These are phyloP conservation scores for Clanis bilineata DNA, from an alignment of 2,888 invertebrate genomes.

Conservation along the genomic window DNA sequence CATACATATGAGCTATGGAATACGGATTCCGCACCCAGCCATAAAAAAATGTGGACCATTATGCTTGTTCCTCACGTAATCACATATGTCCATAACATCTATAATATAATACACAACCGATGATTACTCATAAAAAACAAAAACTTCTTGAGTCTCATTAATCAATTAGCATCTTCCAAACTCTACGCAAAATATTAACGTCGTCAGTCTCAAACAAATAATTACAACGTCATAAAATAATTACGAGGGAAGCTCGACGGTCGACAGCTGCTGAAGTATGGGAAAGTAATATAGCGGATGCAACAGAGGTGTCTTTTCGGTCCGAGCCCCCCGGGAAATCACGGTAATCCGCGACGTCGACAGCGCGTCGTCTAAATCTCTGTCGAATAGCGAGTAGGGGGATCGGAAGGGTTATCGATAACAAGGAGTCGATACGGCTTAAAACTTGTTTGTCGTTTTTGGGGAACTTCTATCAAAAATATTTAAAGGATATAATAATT, in stretches of 20 bases:
- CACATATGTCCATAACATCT: neutral
- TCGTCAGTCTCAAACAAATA: conserved; percentile 27
- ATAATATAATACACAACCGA: neutral
- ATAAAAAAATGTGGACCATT: too few relatives aligned
- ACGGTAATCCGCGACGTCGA: conserved; percentile 75
- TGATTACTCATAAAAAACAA: neutral
- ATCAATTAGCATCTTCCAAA: neutral
- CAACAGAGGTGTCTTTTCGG: conserved; percentile 77
- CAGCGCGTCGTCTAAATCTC: conserved; percentile 70
- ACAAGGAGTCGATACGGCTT: neutral
- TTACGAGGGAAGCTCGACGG: conserved; percentile 52
- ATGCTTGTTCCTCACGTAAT: too few relatives aligned
- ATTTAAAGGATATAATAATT: too few relatives aligned
- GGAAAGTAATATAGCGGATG: conserved; percentile 78
- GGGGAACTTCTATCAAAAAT: too few relatives aligned
- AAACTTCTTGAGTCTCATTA: neutral
- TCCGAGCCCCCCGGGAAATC: conserved; percentile 79
- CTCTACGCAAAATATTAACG: conserved; percentile 14
- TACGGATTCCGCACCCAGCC: too few relatives aligned
- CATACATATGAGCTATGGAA: too few relatives aligned
- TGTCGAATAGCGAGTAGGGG: conserved; percentile 54
- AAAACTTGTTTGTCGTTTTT: neutral
- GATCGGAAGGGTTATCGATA: conserved; percentile 30
- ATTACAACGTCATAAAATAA: conserved; percentile 62
- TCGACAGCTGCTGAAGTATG: conserved; percentile 60